These are phyloP conservation scores for Drosophila imparisetae DNA, from an alignment of 2,888 invertebrate genomes.

Conservation along the genomic window DNA sequence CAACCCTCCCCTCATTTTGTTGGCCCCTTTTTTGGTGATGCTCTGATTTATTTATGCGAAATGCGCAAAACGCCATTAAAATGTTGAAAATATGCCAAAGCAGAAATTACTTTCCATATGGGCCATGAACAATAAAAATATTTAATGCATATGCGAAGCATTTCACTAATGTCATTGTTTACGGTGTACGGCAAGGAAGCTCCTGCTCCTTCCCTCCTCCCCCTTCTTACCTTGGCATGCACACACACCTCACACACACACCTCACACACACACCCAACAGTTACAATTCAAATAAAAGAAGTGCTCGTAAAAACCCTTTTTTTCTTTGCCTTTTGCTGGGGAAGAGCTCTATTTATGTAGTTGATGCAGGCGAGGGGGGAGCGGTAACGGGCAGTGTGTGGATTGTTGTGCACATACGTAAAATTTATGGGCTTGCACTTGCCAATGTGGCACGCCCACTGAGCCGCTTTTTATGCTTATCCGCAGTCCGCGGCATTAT, in stretches of 20 bases:
- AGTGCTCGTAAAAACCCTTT: conserved; percentile 45
- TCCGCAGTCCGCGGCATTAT: conserved; percentile 58
- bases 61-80: conserved; percentile 55
- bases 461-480: conserved; percentile 48
- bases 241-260: not conserved
- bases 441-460: conserved; percentile 55
- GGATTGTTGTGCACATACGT: conserved; percentile 27
- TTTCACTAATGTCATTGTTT: conserved; percentile 61
- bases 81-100: conserved; percentile 38
- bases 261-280: not conserved
- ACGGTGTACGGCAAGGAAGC: conserved; percentile 6
- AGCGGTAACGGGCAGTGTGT: not conserved
- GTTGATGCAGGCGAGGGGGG: not conserved
- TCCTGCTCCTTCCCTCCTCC: not conserved
- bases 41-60: conserved; percentile 67
- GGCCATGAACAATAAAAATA: conserved; percentile 71
- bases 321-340: conserved; percentile 11
- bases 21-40: not conserved
- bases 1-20: not conserved
- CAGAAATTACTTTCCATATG: conserved; percentile 31
- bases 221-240: not conserved
- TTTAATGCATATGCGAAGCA: conserved; percentile 69
- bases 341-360: conserved; percentile 17
- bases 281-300: conserved; percentile 32
- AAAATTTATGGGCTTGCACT: conserved; percentile 67